Evolutionary conservation across 2,888 invertebrate genomes (phyloP).

Genomic region (Eristalis intricaria): DNA sequence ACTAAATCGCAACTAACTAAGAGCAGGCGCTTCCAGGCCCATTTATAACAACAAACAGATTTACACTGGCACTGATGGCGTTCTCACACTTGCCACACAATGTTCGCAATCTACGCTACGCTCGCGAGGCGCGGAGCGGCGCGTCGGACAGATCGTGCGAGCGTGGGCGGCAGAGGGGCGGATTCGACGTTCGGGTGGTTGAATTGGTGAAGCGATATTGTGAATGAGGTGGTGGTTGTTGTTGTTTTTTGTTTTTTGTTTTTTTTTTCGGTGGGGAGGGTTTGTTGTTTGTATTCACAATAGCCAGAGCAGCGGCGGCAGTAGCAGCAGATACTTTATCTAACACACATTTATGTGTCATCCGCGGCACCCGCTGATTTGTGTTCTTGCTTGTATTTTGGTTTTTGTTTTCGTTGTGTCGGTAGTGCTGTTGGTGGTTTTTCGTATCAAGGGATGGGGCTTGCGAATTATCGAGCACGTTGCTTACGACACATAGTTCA

Average conservation of each 20-base stretch:
- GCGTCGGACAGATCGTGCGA: constrained; percentile 6
- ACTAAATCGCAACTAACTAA: constrained; percentile 80
- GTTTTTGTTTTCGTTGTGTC: not conserved
- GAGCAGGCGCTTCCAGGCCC: constrained; percentile 77
- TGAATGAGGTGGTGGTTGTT: not conserved
- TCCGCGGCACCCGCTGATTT: not conserved
- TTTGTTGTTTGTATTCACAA: constrained; percentile 16
- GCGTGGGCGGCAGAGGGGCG: constrained; percentile 22
- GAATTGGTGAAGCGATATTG: not conserved
- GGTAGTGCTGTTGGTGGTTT: not conserved
- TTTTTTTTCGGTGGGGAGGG: constrained; percentile 26
- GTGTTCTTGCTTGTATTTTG: not conserved
- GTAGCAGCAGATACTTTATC: constrained; percentile 29
- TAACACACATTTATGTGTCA: constrained; percentile 36
- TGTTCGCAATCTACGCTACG: constrained; percentile 25
- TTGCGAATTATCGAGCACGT: constrained; percentile 30
- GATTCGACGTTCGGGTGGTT: too few species aligned
- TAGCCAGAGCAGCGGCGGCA: not conserved
- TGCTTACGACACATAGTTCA: constrained; percentile 27
- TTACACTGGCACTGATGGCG: constrained; percentile 58
- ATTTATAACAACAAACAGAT: constrained; percentile 79
- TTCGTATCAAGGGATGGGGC: constrained; percentile 8
- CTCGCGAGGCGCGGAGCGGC: too few species aligned
- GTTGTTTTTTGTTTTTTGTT: not conserved
- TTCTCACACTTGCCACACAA: constrained; percentile 61